Evolutionary conservation across 2,113 vertebrate species (phyloP).

Genomic region (Machaerirhynchus nigripectus): DNA sequence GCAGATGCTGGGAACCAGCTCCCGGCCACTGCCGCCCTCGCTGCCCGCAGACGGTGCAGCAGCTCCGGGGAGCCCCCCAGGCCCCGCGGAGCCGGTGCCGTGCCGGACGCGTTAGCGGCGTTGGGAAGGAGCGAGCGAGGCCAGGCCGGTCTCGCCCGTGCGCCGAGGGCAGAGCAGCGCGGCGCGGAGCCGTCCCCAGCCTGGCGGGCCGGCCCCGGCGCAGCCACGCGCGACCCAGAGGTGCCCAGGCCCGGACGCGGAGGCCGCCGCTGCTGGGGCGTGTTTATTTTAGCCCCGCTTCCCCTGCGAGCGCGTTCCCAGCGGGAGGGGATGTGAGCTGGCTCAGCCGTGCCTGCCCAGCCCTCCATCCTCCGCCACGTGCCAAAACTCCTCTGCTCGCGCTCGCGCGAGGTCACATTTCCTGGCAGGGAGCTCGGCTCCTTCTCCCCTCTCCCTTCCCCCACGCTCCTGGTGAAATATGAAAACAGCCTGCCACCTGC

Average conservation of each 20-base stretch:
- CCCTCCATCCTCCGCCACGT: background rate
- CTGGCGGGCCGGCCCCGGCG: background rate
- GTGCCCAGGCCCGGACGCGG: background rate
- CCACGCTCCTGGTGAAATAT: constrained; percentile 1
- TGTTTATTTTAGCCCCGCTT: background rate
- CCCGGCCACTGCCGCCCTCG: background rate
- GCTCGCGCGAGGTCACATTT: background rate
- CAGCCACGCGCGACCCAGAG: background rate
- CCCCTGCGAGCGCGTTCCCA: background rate
- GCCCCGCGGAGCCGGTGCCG: background rate
- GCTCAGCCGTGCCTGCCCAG: background rate
- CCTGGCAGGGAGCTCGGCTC: background rate
- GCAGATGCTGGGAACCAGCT: background rate
- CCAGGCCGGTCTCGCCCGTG: background rate
- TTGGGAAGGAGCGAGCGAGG: background rate
- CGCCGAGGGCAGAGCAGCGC: background rate
- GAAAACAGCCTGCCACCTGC: constrained; percentile 64
- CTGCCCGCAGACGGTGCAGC: background rate
- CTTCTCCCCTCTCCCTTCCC: constrained; percentile 19
- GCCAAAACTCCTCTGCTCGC: constrained; percentile 23
- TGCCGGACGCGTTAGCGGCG: background rate
- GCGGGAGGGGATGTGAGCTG: background rate
- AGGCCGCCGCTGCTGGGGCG: fast-evolving
- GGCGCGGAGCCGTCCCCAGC: fast-evolving
- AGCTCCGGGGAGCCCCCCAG: background rate